These are phyloP conservation scores for Lamellibrachia columna DNA, from an alignment of 2,888 invertebrate species.

Conservation along the genomic window DNA sequence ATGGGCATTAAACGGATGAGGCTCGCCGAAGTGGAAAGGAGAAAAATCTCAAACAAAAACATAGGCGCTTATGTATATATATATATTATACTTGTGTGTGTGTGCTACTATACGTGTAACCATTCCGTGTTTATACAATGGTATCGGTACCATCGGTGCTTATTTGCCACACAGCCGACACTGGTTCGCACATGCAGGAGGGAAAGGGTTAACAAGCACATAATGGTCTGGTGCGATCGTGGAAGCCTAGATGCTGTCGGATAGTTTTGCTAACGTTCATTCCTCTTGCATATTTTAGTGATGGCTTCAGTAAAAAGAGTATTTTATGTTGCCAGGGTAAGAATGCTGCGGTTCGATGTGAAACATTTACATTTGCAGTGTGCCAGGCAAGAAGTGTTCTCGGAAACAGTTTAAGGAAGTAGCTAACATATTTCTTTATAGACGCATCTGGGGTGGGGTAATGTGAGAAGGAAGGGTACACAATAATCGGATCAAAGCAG, in stretches of 20 bases:
- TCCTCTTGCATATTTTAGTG: not conserved
- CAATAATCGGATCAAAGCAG: not conserved
- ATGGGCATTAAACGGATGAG: not conserved
- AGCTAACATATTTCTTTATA: not conserved
- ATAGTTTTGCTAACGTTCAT: not conserved
- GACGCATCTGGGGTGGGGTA: not conserved
- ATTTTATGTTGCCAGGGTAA: not conserved
- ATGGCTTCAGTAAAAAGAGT: not conserved
- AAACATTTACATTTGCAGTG: not conserved
- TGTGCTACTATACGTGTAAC: not conserved
- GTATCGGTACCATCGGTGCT: constrained; percentile 16
- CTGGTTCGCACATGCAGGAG: not conserved
- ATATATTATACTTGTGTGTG: not conserved
- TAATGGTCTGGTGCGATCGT: not conserved
- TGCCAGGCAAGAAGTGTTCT: not conserved
- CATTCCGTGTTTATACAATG: constrained; percentile 6
- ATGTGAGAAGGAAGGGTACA: not conserved
- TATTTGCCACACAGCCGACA: not conserved
- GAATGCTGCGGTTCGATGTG: not conserved
- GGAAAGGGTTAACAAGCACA: not conserved
- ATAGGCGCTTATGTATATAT: constrained; percentile 5
- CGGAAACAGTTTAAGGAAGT: not conserved
- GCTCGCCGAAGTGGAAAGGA: not conserved
- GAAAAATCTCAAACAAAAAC: constrained; percentile 8
- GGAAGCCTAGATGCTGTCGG: not conserved